Base-by-base conservation (phyloP, 2,113 vertebrate species). In the Odobenus rosmarus region DNA sequence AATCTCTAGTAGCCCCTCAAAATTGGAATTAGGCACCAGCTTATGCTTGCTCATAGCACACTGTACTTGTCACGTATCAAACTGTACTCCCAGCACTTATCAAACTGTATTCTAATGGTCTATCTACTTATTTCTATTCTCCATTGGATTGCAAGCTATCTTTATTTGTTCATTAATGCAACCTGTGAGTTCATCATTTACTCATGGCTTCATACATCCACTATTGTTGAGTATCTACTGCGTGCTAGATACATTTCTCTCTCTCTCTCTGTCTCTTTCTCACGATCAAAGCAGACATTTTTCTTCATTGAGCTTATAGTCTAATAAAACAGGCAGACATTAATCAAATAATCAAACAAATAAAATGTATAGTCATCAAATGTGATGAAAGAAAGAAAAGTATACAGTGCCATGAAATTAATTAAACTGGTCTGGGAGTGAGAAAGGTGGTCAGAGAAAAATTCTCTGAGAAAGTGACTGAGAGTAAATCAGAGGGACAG, bases 291-390 rank as follows among this genome's bases (percentile, higher is more conserved):
- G 21, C 53, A 55, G 51, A 36, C 0, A 18, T 77, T 77, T 80
- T 90, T 55, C 28, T 72, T 57, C 33, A 39, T 26, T 91, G 36
- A 69, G 18, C 36, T 88, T 84, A 46, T 21, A 57, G 24, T 67
- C 49, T 96, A 92, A 87, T 69, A 61, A 81, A 39, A 4, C 10
- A 15, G 28, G 39, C 28, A 89, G 59, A 72, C 9, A 89, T 86
- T 92, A 84, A 92, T 85, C 76, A 86, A n/a, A 71, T 64, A 64
- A 79, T 87, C n/a, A 92, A 94, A 82, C 16, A 92, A 15, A 86
- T 87, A 67, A 83, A 87, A 69, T 88, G 23, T 19, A 82, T 59
- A 69, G 76, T 46, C 57, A 64, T 53, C 81, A 90, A 96, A 86
- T 88, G 57, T 71, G 51, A 84, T 95, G 33, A 91, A 83, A 93